Base-by-base conservation (phyloP, 2,113 vertebrate genomes). In the Felis catus region DNA sequence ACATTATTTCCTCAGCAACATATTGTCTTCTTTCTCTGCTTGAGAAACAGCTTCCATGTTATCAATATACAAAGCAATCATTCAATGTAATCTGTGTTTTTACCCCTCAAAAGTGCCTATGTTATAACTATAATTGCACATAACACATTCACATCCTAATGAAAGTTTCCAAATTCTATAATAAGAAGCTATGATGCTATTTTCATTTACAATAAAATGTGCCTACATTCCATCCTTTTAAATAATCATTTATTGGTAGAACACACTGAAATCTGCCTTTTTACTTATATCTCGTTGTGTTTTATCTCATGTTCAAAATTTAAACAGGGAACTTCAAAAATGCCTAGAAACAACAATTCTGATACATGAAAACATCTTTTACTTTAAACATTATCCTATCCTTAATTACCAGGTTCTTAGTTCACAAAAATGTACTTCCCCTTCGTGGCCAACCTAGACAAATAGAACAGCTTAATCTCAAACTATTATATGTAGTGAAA, bases 41-140 rank as follows among this genome's bases (percentile, higher is more conserved):
- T 97, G 78, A 91, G 55, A 97, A 96, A 94, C 63, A 89, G 86
- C 95, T 98, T 98, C 98, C 70, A 95, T 97, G 95, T 97, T 97
- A 94, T 55, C 48, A 89, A 94, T 74, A 79, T 91, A 71, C 76
- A 92, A 96, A 84, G 15, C 39, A 94, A 73, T 74, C 58, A 76
- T 58, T 76, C 93, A 86, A 55, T 73, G 92, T 91, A 79, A 51
- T 68, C 58, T 41, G 21, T 89, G 48, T 23, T 89, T 87, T 86
- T 45, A 86, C 10, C 39, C 41, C 61, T 87, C 63, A 90, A 86
- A 96, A 97, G 78, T 86, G 25, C 51, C 53, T 94, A 65, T 53
- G 41, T 48, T 89, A 68, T 80, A 19, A 81, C 55, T 66, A 14
- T 68, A 97, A 97, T 82, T 94, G 85, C 33, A 66, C 4, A 79